phyloP scores from a whole-genome alignment of 1,140 invertebrate species.

The Amphibalanus amphitrite region DNA sequence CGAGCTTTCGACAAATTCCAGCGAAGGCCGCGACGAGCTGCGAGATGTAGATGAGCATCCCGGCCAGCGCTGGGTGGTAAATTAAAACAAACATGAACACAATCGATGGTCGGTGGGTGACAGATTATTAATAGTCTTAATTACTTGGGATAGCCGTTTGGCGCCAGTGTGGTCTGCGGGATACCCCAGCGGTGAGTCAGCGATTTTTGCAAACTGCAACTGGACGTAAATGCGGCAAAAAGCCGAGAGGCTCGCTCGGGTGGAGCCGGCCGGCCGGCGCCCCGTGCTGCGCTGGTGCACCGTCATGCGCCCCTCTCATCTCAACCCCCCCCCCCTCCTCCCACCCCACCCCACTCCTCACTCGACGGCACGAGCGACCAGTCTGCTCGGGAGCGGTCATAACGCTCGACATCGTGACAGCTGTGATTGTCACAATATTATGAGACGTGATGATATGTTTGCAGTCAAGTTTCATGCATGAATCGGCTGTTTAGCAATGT shows the following conservation, averaged over 20 bases:
- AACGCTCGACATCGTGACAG: no score
- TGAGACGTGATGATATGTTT: no score
- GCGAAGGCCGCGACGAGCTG: neutral
- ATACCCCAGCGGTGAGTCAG: neutral
- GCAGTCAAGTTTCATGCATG: no score
- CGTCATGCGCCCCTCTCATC: no score
- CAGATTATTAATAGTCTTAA: constrained; percentile 1
- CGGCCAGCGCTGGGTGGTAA: neutral
- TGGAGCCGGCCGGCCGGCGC: no score
- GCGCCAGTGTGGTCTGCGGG: neutral
- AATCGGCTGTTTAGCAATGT: no score
- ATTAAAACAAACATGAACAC: neutral
- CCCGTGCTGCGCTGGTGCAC: no score
- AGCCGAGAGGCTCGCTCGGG: neutral
- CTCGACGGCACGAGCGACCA: no score
- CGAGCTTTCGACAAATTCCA: neutral
- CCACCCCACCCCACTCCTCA: no score
- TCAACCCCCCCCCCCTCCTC: no score
- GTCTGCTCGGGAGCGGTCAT: no score
- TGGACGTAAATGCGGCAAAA: neutral
- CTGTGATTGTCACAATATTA: no score
- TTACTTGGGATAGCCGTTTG: neutral
- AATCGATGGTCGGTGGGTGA: neutral
- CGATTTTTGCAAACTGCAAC: neutral
- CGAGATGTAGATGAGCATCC: neutral